phyloP scores from a whole-genome alignment of 2,888 invertebrate species.

The Cerastis rubricosa region DNA sequence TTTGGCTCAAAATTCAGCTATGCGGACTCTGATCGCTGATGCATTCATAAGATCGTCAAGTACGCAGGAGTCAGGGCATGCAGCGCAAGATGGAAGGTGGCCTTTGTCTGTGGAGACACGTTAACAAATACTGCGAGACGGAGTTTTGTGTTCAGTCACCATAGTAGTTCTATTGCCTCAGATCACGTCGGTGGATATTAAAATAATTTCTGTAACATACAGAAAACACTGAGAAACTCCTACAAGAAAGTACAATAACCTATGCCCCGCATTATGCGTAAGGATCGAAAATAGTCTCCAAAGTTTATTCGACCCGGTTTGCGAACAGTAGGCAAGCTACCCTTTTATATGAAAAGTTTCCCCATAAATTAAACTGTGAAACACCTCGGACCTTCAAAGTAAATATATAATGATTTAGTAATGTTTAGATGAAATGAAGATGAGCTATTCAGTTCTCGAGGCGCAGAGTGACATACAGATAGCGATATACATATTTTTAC shows the following conservation, averaged over 20 bases:
- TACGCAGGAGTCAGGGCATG: too few species aligned
- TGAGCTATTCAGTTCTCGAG: slow-evolving; percentile 51
- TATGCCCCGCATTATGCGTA: slow-evolving; percentile 61
- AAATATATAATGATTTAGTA: slow-evolving; percentile 66
- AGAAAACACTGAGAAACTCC: slow-evolving; percentile 37
- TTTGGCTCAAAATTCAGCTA: too few species aligned
- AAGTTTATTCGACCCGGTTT: slow-evolving; percentile 70
- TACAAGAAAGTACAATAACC: slow-evolving; percentile 45
- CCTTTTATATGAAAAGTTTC: slow-evolving; percentile 77
- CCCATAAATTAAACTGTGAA: slow-evolving; percentile 74
- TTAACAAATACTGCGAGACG: not conserved
- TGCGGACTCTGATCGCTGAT: too few species aligned
- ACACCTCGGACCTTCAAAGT: slow-evolving; percentile 66
- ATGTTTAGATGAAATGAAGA: slow-evolving; percentile 64
- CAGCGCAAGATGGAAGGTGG: too few species aligned
- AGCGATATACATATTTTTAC: not conserved
- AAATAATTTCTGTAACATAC: not conserved
- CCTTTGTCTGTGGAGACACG: too few species aligned
- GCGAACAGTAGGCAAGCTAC: slow-evolving; percentile 68
- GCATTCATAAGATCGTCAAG: too few species aligned
- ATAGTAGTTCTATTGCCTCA: not conserved
- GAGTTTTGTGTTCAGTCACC: not conserved
- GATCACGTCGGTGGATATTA: not conserved
- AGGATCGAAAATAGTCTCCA: slow-evolving; percentile 67
- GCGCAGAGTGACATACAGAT: slow-evolving; percentile 12